Evolutionary conservation across 2,113 vertebrate species (phyloP), one percentile per base, ranked within the genome.

Genomic region (Hippocampus guttulatus): DNA sequence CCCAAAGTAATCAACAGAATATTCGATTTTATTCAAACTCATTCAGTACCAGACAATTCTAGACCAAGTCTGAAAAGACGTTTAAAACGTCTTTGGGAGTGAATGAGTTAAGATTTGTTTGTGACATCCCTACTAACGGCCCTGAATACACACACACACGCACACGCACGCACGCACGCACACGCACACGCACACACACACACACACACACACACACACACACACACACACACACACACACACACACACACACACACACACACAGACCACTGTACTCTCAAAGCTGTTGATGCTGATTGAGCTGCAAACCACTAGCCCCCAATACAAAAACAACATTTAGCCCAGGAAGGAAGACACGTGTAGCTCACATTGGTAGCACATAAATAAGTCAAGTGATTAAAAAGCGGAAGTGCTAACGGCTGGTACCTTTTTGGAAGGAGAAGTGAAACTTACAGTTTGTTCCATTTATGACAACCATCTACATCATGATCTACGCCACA

Each of bases 391-490:
- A 86, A 82, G 65, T 78, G 76, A 81, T 83, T 45, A 18, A 80
- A 85, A 88, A 87, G 86, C 87, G 87, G 88, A 90, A 89, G 83
- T 73, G 78, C 14, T 5, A 68, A 49, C 64, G 51, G 73, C 75
- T 74, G 67, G 63, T 77, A 72, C 8, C 45, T 76, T 81, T 67
- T 52, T 11, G n/a, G 5, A 74, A 64, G 11, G 71, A 83, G 89
- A 90, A 89, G 84, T 89, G 84, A 87, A 90, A 90, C 82, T 79
- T 77, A 54, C 68, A 75, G 74, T 9, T 14, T 21, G 16, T 40
- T 14, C 60, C 23, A 6, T 70, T 49, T 47, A 61, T 18, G 5
- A 64, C 52, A 62, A 69, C 40, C 43, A 74, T 20, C 63, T 51
- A 12, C 38, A 71, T 12, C 18, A 23, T 40, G 15, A 71, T 61